These are phyloP conservation scores for Branchinecta sandiegonensis DNA, from an alignment of 2,888 invertebrate genomes.

Conservation along the genomic window DNA sequence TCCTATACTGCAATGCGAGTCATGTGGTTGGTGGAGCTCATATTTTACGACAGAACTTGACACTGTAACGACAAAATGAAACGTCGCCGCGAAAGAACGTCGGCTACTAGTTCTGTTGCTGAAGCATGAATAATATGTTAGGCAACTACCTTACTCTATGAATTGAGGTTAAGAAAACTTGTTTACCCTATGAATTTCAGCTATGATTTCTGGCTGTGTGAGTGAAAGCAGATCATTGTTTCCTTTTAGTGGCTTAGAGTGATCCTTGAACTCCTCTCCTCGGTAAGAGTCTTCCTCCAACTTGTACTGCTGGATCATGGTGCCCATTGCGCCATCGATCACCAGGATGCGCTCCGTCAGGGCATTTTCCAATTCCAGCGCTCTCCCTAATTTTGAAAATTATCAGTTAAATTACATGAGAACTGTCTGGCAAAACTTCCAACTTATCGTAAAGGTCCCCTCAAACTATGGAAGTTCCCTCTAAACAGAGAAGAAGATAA, in stretches of 20 bases:
- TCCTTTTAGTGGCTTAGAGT: conserved; percentile 38
- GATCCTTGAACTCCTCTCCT: conserved; percentile 36
- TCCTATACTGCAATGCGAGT: too few species aligned
- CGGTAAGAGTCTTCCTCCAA: conserved; percentile 41
- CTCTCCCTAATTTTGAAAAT: background rate
- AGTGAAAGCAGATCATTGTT: conserved; percentile 43
- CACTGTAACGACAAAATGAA: background rate
- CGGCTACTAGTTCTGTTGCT: background rate
- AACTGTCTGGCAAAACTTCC: too few species aligned
- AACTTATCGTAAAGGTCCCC: too few species aligned
- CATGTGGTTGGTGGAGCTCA: too few species aligned
- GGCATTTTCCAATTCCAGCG: conserved; percentile 23
- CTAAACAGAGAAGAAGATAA: too few species aligned
- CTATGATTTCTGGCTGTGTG: conserved; percentile 40
- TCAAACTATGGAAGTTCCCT: too few species aligned
- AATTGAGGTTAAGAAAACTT: background rate
- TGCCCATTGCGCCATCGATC: conserved; percentile 46
- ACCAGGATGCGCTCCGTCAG: conserved; percentile 36
- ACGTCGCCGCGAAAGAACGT: too few species aligned
- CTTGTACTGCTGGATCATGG: conserved; percentile 41
- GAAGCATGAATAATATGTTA: background rate
- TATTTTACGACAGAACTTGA: too few species aligned
- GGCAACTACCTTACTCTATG: background rate
- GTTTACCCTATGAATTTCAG: conserved; percentile 39
- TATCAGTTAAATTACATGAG: too few species aligned